Evolutionary conservation across 2,888 invertebrate species (phyloP), one percentile per base, ranked within the genome.

Genomic region (Leucophenga montana): DNA sequence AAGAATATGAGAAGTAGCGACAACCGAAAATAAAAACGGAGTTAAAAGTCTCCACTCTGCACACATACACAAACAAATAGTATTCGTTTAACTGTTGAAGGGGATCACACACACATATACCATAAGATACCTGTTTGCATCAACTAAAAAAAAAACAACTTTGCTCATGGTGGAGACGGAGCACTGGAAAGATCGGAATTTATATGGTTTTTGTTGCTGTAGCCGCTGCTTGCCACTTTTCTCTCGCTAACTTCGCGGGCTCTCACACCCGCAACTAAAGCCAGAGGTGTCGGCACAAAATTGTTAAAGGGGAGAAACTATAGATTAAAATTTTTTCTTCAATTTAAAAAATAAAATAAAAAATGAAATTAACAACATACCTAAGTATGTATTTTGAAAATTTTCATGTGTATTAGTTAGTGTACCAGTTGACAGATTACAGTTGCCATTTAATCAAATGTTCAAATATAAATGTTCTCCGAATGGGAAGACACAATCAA

Each of bases 111-210:
- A 46, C 59, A 66, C 65, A 33, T 50, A 48, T 20, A 67, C 2
- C 16, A 16, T 0, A 57, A 9, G 16, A 31, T 65, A 53, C 53
- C 50, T 65, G 65, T 65, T 48, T 65, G 27, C 27, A 3, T 31
- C 3, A 48, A 33, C 14, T 22, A 64, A 53, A 50, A 53, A 8
- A 59, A 31, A 68, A 73, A 68, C 73, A 54, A 62, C 74, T 56
- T 56, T 9, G 27, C 20, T 14, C 56, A 13, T 54, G 20, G 33
- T 73, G 18, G 31, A 18, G 8, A n/a, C n/a, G n/a, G n/a, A n/a
- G n/a, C 14, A 77, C 81, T 81, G 81, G 81, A 81, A 33, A 81
- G 82, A 81, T 82, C 70, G 83, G 81, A 82, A 81, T 81, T 80
- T 81, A 77, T 81, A 81, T 67, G 59, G 50, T 33, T 53, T 27